Conservation (phyloP, 1,140 invertebrate species). For the Drosophila melanica region DNA sequence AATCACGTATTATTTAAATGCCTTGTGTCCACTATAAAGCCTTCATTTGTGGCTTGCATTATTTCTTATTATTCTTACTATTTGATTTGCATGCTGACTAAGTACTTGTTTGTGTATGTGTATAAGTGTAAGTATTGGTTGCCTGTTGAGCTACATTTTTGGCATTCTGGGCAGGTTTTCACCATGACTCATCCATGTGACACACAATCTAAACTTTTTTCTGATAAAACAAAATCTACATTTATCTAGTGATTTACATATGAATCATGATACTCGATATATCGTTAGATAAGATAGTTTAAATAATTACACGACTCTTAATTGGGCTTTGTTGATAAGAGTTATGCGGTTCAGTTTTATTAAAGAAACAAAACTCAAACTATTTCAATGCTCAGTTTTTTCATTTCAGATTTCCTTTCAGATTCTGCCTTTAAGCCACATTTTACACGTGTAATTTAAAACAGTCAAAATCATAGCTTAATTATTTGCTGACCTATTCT, state of each 20-base stretch:
- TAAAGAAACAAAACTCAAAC: not conserved
- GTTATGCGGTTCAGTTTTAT: not conserved
- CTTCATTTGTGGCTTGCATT: not conserved
- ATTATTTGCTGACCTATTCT: not conserved
- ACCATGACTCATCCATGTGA: constrained; percentile 39
- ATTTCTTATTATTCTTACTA: constrained; percentile 3
- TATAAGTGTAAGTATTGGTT: not conserved
- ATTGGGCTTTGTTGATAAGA: not conserved
- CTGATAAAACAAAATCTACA: constrained; percentile 20
- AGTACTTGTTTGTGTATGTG: constrained; percentile 11
- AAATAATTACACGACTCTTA: not conserved
- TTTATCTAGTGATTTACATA: constrained; percentile 15
- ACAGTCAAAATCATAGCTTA: not conserved
- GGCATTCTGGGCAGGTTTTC: constrained; percentile 30
- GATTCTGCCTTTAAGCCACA: not conserved
- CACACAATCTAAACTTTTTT: constrained; percentile 33
- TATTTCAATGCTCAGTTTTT: not conserved
- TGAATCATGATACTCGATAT: constrained; percentile 24
- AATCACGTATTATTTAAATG: constrained; percentile 6
- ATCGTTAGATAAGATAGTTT: constrained; percentile 10
- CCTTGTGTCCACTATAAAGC: not conserved
- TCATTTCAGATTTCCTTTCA: not conserved
- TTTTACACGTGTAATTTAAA: not conserved
- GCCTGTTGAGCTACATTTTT: constrained; percentile 20
- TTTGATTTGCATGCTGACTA: constrained; percentile 20